Conservation (phyloP, 1,140 invertebrate genomes). For the Trichonephila clavipes region DNA sequence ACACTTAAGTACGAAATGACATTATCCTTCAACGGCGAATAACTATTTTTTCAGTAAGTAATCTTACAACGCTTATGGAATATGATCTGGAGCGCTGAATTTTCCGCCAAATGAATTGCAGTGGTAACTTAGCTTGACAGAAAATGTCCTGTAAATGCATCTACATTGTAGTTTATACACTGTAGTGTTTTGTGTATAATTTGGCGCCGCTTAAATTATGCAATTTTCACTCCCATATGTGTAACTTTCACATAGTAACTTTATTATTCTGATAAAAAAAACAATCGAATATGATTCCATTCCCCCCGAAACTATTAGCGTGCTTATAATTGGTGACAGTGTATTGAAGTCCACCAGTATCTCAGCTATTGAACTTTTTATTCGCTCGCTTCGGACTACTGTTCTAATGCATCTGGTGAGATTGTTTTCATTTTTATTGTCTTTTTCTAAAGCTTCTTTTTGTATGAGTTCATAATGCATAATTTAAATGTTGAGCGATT, state of each 20-base stretch:
- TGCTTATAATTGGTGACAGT: no score
- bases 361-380: no score
- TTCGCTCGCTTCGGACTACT: no score
- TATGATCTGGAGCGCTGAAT: background rate
- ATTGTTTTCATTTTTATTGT: no score
- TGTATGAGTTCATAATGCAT: no score
- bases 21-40: background rate
- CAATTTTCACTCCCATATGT: background rate
- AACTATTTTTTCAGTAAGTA: constrained; percentile 15
- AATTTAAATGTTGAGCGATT: no score
- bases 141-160: constrained; percentile 39
- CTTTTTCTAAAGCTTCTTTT: no score
- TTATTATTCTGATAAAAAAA: no score
- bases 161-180: constrained; percentile 1
- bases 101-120: constrained; percentile 39
- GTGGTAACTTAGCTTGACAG: constrained; percentile 35
- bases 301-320: no score
- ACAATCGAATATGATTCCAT: no score
- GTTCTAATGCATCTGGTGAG: no score
- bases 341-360: no score
- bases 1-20: background rate
- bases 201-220: background rate
- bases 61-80: background rate
- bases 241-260: background rate
- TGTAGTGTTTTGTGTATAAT: background rate